These are phyloP conservation scores for Caenorhabditis sp. DNA, from an alignment of 2,888 invertebrate species.

Conservation along the genomic window DNA sequence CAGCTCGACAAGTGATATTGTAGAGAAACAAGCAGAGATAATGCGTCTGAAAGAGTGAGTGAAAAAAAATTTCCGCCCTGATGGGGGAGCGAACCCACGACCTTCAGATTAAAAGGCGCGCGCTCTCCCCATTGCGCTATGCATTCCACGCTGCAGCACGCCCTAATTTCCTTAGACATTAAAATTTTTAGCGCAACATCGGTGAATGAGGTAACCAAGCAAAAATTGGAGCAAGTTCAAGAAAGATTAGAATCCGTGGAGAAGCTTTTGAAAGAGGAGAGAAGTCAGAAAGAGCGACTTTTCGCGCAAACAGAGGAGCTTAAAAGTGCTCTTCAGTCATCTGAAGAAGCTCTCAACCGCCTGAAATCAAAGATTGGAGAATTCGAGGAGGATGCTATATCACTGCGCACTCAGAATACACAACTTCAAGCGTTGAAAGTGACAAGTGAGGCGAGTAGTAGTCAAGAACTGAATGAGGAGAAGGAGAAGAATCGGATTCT, in stretches of 20 bases:
- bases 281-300: conserved; percentile 22
- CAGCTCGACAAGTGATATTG: conserved; percentile 4
- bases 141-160: no score
- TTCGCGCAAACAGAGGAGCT: conserved; percentile 20
- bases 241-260: conserved; percentile 21
- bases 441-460: conserved; percentile 21
- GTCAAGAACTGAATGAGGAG: conserved; percentile 17
- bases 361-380: conserved; percentile 19
- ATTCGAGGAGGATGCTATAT: conserved; percentile 29
- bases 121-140: no score
- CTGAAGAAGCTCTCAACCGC: conserved; percentile 22
- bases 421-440: conserved; percentile 13
- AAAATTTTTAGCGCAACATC: conserved; percentile 23
- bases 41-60: conserved; percentile 25
- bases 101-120: no score
- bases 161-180: no score
- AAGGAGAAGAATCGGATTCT: conserved; percentile 33
- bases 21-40: conserved; percentile 8
- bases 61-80: not conserved
- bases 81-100: no score
- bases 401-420: conserved; percentile 17
- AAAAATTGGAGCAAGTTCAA: conserved; percentile 32
- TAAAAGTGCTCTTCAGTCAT: conserved; percentile 18
- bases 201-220: conserved; percentile 14
- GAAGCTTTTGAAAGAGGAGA: conserved; percentile 17